Evolutionary conservation across 1,140 invertebrate species (phyloP), one percentile per base, ranked within the genome.

Genomic region (Whitmania pigra): DNA sequence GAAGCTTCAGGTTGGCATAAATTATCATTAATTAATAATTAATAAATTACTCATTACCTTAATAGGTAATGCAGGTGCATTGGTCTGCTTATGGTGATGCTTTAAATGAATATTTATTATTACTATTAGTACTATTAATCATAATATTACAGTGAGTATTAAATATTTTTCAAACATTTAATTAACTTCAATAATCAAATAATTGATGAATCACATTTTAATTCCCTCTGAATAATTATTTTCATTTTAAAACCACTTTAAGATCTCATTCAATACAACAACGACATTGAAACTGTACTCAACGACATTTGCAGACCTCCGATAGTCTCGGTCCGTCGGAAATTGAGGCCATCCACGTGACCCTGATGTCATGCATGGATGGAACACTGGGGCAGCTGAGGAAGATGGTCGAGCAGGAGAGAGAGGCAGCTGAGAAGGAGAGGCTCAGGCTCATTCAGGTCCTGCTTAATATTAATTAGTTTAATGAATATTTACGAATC

Each of bases 391-490:
- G 82, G 0, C 80, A 81, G 5, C 80, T 93, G 60, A 88, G 90
- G 78, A 87, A 86, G 67, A 75, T 87, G 78, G 80, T 91, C 75
- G 85, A 88, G 76, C 84, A 88, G 71, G 89, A 93, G 80, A 90
- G 89, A 77, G 87, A 86, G 71, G 88, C 87, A 31, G 92, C 93
- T 69, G 85, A 87, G 78, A 80, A 84, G 74, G 83, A 85, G 75
- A 77, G 81, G 67, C 74, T 86, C 18, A 54, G 78, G 22, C 80
- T 80, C 72, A 82, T 83, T 31, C 79, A 81, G 78, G 79, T 80
- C 53, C 9, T 63, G 18, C 29, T 63, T 25, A 49, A 49, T 49
- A 5, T 49, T 49, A 49, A 49, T 49, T 0, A 17, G 15, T 17
- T 49, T 13, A 17, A 7, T 49, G 43, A 17, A 49, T 49, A 49